phyloP scores from a whole-genome alignment of 2,888 invertebrate species.

The Sclerodermus sp. region DNA sequence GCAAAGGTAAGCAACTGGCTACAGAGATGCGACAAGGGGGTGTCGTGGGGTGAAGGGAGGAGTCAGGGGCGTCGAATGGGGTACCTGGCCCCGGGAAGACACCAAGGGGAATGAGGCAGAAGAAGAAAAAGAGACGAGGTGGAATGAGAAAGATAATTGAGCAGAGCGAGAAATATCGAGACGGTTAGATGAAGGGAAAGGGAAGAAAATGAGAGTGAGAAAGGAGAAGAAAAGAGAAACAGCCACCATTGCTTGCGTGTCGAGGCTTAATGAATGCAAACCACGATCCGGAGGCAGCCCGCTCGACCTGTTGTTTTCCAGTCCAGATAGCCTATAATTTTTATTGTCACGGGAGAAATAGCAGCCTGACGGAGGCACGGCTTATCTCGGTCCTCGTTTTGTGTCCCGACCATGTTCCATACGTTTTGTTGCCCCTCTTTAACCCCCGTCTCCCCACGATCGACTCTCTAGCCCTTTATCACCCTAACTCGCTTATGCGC shows the following conservation, averaged over 20 bases:
- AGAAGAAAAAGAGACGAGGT: slow-evolving; percentile 10
- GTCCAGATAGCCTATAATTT: slow-evolving; percentile 66
- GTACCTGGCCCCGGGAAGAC: slow-evolving; percentile 27
- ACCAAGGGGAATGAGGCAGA: slow-evolving; percentile 22
- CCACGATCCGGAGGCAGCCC: slow-evolving; percentile 60
- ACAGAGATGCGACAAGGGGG: slow-evolving; percentile 30
- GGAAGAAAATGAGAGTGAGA: slow-evolving; percentile 17
- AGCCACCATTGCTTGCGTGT: slow-evolving; percentile 58
- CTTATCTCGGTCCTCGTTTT: slow-evolving; percentile 55
- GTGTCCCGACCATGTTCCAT: slow-evolving; percentile 47
- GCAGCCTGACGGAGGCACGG: slow-evolving; percentile 61
- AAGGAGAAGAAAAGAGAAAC: slow-evolving; percentile 18
- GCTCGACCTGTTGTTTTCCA: slow-evolving; percentile 65
- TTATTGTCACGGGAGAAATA: slow-evolving; percentile 65
- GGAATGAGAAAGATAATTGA: slow-evolving; percentile 9
- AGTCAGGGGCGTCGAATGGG: slow-evolving; percentile 34
- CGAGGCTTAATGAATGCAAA: slow-evolving; percentile 65
- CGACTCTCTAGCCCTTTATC: not conserved
- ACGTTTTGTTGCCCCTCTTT: slow-evolving; percentile 52
- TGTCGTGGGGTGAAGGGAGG: slow-evolving; percentile 26
- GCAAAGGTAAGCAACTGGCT: slow-evolving; percentile 25
- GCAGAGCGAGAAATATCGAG: slow-evolving; percentile 3
- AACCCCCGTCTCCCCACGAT: slow-evolving; percentile 20
- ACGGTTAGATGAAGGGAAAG: slow-evolving; percentile 6
- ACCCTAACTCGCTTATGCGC: not conserved